phyloP scores from a whole-genome alignment of 2,888 invertebrate genomes.

The Deilephila elpenor region DNA sequence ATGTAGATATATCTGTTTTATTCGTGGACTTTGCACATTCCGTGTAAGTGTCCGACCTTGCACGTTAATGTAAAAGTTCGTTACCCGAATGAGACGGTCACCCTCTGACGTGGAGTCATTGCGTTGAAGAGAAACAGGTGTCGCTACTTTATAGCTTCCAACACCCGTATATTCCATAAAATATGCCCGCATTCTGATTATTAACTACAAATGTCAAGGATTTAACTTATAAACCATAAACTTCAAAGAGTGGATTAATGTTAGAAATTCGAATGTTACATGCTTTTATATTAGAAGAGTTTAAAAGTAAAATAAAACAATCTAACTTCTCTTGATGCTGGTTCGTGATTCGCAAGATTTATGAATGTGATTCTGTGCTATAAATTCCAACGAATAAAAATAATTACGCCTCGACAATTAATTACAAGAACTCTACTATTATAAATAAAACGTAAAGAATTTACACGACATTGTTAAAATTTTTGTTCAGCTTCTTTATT shows the following conservation, averaged over 20 bases:
- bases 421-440: too few species aligned
- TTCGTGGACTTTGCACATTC: background rate
- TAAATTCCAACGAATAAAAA: too few species aligned
- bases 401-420: too few species aligned
- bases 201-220: constrained; percentile 6
- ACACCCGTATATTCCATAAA: constrained; percentile 3
- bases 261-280: background rate
- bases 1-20: background rate
- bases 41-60: constrained; percentile 26
- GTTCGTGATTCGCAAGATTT: too few species aligned
- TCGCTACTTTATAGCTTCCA: constrained; percentile 10
- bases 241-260: background rate
- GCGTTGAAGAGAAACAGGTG: constrained; percentile 31
- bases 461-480: constrained; percentile 2
- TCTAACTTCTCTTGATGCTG: too few species aligned
- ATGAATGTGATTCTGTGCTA: background rate
- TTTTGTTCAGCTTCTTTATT: background rate
- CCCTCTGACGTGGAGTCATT: constrained; percentile 4
- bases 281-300: background rate
- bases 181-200: constrained; percentile 13
- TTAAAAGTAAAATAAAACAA: too few species aligned
- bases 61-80: constrained; percentile 27
- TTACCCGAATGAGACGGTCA: constrained; percentile 31
- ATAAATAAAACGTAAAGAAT: constrained; percentile 1
- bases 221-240: background rate